Conservation (phyloP, 2,113 vertebrate genomes). For the Eptesicus fuscus region DNA sequence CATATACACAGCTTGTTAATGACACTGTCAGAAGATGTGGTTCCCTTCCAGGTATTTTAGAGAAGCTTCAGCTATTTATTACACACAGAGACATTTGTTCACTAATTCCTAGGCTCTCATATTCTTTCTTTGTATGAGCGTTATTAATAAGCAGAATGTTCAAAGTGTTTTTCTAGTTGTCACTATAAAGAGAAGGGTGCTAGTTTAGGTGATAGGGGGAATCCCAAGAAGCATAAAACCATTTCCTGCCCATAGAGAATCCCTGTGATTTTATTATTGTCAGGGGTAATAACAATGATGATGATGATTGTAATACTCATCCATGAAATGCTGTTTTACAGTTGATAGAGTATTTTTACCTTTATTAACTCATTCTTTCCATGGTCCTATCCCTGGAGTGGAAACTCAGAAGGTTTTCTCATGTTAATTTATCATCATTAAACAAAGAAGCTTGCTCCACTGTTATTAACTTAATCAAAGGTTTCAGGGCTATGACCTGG, state of each 20-base stretch:
- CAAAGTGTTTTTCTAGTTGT: not conserved
- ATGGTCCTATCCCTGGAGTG: not conserved
- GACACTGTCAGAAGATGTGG: slow-evolving; percentile 34
- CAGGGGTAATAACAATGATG: not conserved
- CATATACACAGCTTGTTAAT: slow-evolving; percentile 43
- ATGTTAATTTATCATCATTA: not conserved
- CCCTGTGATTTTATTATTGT: not conserved
- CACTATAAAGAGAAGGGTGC: not conserved
- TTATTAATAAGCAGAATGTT: slow-evolving; percentile 56
- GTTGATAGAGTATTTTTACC: not conserved
- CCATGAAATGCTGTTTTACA: not conserved
- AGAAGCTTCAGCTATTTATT: slow-evolving; percentile 27
- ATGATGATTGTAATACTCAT: not conserved
- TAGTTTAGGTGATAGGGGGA: not conserved
- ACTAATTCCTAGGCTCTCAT: not conserved
- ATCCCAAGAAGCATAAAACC: not conserved
- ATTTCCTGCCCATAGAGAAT: not conserved
- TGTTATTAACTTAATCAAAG: not conserved
- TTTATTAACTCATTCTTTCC: not conserved
- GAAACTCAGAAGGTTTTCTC: slow-evolving; percentile 1
- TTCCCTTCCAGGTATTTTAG: slow-evolving; percentile 19
- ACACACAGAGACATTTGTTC: slow-evolving; percentile 26
- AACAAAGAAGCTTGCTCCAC: not conserved
- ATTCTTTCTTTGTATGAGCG: not conserved
- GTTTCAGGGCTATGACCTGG: not conserved